Evolutionary conservation across 2,797 vertebrate species (phyloP), one percentile per base, ranked within the genome.

Genomic region (Gymnoscopelus microlampas): DNA sequence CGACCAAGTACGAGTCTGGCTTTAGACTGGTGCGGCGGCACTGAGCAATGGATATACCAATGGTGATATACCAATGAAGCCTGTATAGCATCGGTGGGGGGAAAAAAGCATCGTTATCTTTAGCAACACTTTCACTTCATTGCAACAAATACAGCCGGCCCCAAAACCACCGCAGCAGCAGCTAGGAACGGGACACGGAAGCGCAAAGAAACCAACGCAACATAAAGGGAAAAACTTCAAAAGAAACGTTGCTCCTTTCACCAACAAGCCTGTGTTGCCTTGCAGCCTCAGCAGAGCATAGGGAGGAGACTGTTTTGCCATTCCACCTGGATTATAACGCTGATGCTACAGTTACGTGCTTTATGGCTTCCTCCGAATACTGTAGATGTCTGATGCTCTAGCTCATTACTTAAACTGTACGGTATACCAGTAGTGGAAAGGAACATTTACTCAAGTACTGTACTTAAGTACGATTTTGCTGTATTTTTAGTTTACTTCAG

Each of bases 211-310:
- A 64, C 80, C 63, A 80, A 55, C 69, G 58, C 76, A 81, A 86
- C 87, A 47, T 74, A 85, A 78, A 65, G 70, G 55, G 78, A 68
- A 74, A 82, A 68, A 44, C 8, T 39, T 78, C 74, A 80, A 92
- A 85, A 87, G 60, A 89, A 61, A 90, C 72, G 85, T 88, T 87
- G 83, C 81, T 90, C 85, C 88, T 93, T 85, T 91, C 89, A 92
- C 93, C 91, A 85, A 89, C 92, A 94, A 94, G 93, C 93, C 93
- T 93, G 92, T 93, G 93, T 94, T 93, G 93, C 94, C 93, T 94
- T 88, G 89, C 91, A 95, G 93, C 93, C 86, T 76, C 87, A 94
- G 93, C 93, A 87, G 87, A 93, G 88, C 78, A 69, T 85, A 81
- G 85, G 73, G 80, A 88, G 74, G 76, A 83, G 74, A 32, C 53